phyloP scores from a whole-genome alignment of 2,113 vertebrate species.

The Lichenostomus cassidix region DNA sequence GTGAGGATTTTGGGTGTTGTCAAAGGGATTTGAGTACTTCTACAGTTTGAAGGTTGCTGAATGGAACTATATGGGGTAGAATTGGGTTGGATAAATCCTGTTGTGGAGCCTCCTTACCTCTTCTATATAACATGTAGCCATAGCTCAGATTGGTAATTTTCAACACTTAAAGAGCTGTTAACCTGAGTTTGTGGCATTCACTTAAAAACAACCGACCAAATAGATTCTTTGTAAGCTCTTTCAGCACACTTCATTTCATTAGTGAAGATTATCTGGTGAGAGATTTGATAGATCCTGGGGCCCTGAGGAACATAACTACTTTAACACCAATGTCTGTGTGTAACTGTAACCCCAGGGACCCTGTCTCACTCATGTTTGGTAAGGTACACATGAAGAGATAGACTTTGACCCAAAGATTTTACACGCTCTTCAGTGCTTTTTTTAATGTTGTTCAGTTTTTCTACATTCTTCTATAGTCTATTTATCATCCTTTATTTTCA shows the following conservation, averaged over 20 bases:
- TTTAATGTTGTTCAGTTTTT: not conserved
- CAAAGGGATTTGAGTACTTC: not conserved
- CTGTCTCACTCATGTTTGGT: rapidly evolving
- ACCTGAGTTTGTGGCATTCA: not conserved
- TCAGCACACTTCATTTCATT: not conserved
- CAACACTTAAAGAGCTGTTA: not conserved
- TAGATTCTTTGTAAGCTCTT: not conserved
- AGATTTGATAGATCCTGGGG: not conserved
- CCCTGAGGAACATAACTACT: not conserved
- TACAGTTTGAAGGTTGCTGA: not conserved
- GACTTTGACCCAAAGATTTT: not conserved
- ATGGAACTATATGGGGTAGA: not conserved
- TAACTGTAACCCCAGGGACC: not conserved
- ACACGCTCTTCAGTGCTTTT: not conserved
- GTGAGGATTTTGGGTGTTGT: not conserved
- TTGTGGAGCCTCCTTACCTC: not conserved
- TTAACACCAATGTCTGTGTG: not conserved
- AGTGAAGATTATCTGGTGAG: not conserved
- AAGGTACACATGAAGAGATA: not conserved
- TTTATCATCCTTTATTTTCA: not conserved
- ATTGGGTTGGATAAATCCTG: not conserved
- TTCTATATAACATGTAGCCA: not conserved
- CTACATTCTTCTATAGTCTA: not conserved
- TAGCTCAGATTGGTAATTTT: not conserved
- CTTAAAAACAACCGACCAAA: not conserved